Percentiles rank a stretch among this genome's conserved stretches.
Conservation (phyloP, 2,113 vertebrate genomes). For the Notothenia rossii region DNA sequence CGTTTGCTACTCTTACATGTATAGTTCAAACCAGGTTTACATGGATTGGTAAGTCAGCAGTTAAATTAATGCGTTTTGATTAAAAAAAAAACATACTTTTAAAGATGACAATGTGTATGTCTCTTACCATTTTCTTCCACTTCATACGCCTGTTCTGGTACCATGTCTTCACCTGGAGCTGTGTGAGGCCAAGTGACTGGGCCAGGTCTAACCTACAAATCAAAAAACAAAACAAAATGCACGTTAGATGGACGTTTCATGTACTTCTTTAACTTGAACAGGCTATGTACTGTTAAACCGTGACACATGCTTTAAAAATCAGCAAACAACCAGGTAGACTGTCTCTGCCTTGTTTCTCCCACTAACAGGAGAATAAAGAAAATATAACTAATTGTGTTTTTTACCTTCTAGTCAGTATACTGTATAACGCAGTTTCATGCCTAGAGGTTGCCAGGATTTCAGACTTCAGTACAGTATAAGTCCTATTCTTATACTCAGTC, state of each 20-base stretch:
- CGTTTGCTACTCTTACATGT: background rate
- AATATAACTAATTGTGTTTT: background rate
- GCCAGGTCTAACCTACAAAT: conserved; percentile 92
- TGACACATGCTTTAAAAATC: background rate
- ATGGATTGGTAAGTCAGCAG: background rate
- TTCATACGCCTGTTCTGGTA: conserved; percentile 99
- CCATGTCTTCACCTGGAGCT: conserved; percentile 99
- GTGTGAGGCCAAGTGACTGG: conserved; percentile 95
- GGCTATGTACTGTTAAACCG: background rate
- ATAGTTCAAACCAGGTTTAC: conserved; percentile 5
- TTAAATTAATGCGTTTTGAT: background rate
- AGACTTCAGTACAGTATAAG: conserved; percentile 3
- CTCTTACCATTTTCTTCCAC: conserved; percentile 98
- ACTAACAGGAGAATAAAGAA: background rate
- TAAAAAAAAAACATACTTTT: no score
- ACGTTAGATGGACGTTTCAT: conserved; percentile 16
- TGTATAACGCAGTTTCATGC: background rate
- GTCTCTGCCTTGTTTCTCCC: background rate
- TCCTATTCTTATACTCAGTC: conserved; percentile 13
- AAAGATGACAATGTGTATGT: background rate
- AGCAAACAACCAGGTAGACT: no score
- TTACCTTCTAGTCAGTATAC: background rate
- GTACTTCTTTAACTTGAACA: background rate
- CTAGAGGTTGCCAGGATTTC: background rate
- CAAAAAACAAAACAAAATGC: conserved; percentile 27